Evolutionary conservation across 2,888 invertebrate species (phyloP).

Genomic region (Frankliniella intonsa): DNA sequence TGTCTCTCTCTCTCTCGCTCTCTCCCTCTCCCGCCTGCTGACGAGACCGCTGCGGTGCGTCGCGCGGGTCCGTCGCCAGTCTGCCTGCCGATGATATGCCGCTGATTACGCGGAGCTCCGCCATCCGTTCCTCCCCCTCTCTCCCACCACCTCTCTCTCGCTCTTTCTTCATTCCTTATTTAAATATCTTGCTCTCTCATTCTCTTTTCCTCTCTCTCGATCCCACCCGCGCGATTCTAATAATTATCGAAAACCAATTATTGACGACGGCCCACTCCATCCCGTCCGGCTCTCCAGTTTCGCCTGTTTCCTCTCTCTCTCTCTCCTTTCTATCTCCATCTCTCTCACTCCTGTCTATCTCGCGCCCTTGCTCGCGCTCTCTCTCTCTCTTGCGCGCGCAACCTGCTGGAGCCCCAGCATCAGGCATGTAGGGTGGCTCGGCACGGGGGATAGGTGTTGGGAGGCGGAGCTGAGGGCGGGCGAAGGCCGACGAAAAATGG

Average conservation of each 20-base stretch:
- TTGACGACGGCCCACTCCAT: neutral
- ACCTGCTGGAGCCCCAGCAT: too few relatives aligned
- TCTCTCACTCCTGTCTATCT: conserved; percentile 5
- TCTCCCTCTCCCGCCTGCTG: neutral
- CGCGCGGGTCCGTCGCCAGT: neutral
- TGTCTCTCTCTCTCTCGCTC: neutral
- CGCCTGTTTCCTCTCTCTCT: neutral
- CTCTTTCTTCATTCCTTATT: neutral
- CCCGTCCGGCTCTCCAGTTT: neutral
- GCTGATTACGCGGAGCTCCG: neutral
- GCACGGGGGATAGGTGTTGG: neutral
- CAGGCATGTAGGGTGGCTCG: neutral
- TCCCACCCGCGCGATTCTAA: neutral
- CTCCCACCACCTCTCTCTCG: neutral
- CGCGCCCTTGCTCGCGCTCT: too few relatives aligned
- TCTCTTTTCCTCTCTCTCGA: neutral
- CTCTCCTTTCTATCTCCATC: conserved; percentile 23
- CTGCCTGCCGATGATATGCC: conserved; percentile 6
- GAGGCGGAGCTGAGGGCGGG: neutral
- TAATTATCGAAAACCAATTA: conserved; percentile 25
- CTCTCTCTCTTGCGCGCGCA: too few relatives aligned
- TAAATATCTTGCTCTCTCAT: neutral
- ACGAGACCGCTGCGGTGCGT: too few relatives aligned
- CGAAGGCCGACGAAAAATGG: neutral
- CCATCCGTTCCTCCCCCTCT: neutral